A percentile compares a stretch with the other conserved stretches of the same genome.
phyloP scores from a whole-genome alignment of 2,888 invertebrate genomes.

The Eurytoma adleriae region DNA sequence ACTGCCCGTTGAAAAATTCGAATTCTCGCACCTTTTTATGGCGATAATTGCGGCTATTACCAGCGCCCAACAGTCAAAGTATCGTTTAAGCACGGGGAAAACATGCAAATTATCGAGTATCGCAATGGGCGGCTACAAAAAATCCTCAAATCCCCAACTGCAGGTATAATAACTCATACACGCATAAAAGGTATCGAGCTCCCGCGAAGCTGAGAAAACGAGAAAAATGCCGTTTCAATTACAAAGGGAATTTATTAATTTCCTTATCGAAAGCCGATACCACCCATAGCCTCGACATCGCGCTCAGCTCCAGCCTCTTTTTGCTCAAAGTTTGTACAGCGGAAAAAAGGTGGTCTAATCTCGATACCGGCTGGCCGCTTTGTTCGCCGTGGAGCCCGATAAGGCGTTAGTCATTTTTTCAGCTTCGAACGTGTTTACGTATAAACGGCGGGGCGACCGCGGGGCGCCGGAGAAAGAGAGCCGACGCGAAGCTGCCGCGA shows the following conservation, averaged over 20 bases:
- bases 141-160: background rate
- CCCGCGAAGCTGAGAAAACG: background rate
- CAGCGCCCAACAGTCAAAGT: no score
- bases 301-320: constrained; percentile 25
- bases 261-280: constrained; percentile 30
- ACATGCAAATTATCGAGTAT: constrained; percentile 5
- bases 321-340: constrained; percentile 12
- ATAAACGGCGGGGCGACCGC: constrained; percentile 25
- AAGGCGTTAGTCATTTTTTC: constrained; percentile 55
- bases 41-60: no score
- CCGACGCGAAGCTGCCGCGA: background rate
- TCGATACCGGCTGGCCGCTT: constrained; percentile 48
- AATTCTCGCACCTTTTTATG: no score
- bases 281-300: constrained; percentile 35
- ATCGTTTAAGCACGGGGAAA: background rate
- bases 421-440: constrained; percentile 44
- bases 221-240: constrained; percentile 37
- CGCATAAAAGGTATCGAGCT: background rate
- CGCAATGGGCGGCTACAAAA: background rate
- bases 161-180: constrained; percentile 9
- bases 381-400: constrained; percentile 55
- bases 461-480: constrained; percentile 27
- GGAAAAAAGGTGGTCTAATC: constrained; percentile 39
- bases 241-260: constrained; percentile 37
- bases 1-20: background rate